Evolutionary conservation across 2,888 invertebrate genomes (phyloP).

Genomic region (Drosophila neonasuta): DNA sequence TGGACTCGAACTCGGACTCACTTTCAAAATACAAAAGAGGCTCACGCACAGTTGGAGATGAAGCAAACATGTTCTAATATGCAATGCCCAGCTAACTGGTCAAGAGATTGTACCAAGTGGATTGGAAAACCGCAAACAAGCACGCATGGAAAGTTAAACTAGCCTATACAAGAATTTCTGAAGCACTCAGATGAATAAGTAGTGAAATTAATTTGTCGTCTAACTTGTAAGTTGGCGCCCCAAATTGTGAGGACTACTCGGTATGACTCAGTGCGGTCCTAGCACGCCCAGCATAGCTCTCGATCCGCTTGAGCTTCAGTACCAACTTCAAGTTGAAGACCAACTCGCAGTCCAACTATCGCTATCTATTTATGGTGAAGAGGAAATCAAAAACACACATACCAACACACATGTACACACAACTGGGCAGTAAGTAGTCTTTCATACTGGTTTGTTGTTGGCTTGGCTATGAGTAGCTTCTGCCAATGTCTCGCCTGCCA

Average conservation of each 20-base stretch:
- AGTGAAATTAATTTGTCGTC: constrained; percentile 45
- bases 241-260: constrained; percentile 47
- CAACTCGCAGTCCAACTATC: neutral
- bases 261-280: constrained; percentile 55
- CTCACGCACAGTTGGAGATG: constrained; percentile 37
- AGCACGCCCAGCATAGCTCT: constrained; percentile 14
- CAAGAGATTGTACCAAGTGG: constrained; percentile 56
- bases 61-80: constrained; percentile 61
- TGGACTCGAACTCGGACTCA: constrained; percentile 57
- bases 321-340: neutral
- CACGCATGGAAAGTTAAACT: constrained; percentile 65
- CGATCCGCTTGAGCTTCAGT: neutral
- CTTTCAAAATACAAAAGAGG: constrained; percentile 51
- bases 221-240: constrained; percentile 25
- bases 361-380: constrained; percentile 40
- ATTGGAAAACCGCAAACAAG: constrained; percentile 65
- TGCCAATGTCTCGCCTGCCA: constrained; percentile 56
- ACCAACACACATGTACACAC: constrained; percentile 33
- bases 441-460: constrained; percentile 66
- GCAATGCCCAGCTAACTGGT: constrained; percentile 26
- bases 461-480: constrained; percentile 66
- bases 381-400: constrained; percentile 58
- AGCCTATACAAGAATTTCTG: constrained; percentile 20
- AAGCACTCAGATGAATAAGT: neutral
- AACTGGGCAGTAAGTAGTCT: constrained; percentile 30